These are phyloP conservation scores for Oplegnathus fasciatus DNA, from an alignment of 2,113 vertebrate species.

Conservation along the genomic window DNA sequence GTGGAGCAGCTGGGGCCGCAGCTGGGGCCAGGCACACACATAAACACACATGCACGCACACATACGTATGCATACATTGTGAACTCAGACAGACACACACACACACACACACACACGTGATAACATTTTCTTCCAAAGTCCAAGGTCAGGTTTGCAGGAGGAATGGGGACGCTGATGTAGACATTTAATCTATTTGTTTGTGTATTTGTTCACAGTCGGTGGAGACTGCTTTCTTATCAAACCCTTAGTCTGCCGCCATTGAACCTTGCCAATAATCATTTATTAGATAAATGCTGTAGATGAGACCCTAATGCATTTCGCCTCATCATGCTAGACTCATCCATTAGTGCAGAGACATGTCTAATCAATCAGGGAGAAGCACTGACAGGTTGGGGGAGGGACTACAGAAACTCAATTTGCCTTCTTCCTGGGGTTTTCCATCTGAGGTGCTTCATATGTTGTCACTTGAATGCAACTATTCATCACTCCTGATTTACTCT, in stretches of 20 bases:
- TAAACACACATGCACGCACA: slow-evolving; percentile 11
- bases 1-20: slow-evolving; percentile 61
- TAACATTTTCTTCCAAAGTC: slow-evolving; percentile 25
- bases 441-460: slow-evolving; percentile 11
- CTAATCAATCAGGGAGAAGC: slow-evolving; percentile 47
- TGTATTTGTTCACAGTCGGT: neutral
- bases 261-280: neutral
- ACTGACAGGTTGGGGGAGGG: slow-evolving; percentile 42
- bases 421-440: slow-evolving; percentile 24
- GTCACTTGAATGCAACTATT: slow-evolving; percentile 19
- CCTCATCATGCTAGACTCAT: slow-evolving; percentile 11
- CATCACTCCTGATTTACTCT: slow-evolving; percentile 18
- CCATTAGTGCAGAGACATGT: slow-evolving; percentile 21
- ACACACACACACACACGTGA: slow-evolving; percentile 7
- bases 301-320: slow-evolving; percentile 11
- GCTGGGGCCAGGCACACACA: slow-evolving; percentile 29
- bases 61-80: slow-evolving; percentile 6
- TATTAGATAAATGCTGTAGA: slow-evolving; percentile 30
- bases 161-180: neutral
- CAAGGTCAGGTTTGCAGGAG: slow-evolving; percentile 25
- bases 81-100: neutral
- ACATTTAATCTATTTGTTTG: neutral
- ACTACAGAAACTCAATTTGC: slow-evolving; percentile 3
- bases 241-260: neutral
- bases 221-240: neutral